phyloP scores from a whole-genome alignment of 2,888 invertebrate species.

The Cybosia mesomella region DNA sequence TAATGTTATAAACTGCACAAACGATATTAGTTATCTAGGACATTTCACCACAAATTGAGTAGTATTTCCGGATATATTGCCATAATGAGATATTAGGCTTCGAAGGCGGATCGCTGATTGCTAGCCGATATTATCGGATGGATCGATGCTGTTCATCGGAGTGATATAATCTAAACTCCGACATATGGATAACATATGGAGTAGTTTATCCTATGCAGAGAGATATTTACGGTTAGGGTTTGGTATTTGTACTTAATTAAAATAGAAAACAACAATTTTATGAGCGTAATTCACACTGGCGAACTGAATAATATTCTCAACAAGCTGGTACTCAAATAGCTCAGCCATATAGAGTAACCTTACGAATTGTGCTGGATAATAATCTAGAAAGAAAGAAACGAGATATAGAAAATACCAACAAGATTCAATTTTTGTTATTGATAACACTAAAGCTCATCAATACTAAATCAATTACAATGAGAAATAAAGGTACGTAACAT shows the following conservation, averaged over 20 bases:
- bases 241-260: background rate
- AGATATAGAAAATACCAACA: too few species aligned
- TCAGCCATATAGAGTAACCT: too few species aligned
- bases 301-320: background rate
- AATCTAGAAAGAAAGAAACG: too few species aligned
- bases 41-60: background rate
- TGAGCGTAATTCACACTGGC: too few species aligned
- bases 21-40: conserved; percentile 4
- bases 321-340: too few species aligned
- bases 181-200: conserved; percentile 10
- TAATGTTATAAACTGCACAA: background rate
- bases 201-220: conserved; percentile 7
- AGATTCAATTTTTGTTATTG: too few species aligned
- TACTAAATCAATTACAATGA: background rate
- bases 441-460: background rate
- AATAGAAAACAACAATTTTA: too few species aligned
- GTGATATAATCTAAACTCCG: conserved; percentile 16
- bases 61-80: conserved; percentile 17
- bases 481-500: too few species aligned
- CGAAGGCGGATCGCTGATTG: conserved; percentile 17
- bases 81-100: conserved; percentile 20
- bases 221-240: background rate
- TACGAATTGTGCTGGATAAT: too few species aligned
- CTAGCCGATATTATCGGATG: conserved; percentile 17
- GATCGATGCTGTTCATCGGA: conserved; percentile 21